These are phyloP conservation scores for Deilephila elpenor DNA, from an alignment of 2,888 invertebrate species.

Conservation along the genomic window DNA sequence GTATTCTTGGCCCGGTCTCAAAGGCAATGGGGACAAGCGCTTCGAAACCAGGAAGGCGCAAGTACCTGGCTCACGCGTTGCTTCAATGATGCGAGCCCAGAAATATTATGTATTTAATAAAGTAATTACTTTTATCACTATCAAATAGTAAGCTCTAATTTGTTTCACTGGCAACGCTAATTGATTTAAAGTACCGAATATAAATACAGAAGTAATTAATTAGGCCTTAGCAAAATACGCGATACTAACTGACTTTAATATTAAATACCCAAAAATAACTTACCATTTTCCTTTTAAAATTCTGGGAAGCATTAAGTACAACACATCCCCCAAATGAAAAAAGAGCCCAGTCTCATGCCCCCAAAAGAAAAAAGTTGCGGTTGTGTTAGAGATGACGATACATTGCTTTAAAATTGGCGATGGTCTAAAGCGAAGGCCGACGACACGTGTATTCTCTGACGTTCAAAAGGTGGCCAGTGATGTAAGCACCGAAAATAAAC, in stretches of 20 bases:
- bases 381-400: slow-evolving; percentile 42
- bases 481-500: slow-evolving; percentile 71
- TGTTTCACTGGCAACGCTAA: neutral
- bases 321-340: neutral
- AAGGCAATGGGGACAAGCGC: slow-evolving; percentile 71
- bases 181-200: neutral
- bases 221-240: neutral
- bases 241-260: neutral
- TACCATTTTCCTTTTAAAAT: neutral
- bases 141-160: slow-evolving; percentile 13
- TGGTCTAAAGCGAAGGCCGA: slow-evolving; percentile 56
- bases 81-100: neutral
- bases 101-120: neutral
- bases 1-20: slow-evolving; percentile 76
- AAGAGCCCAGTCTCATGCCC: neutral
- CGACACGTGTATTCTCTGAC: slow-evolving; percentile 69
- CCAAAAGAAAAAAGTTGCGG: slow-evolving; percentile 15
- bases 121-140: neutral
- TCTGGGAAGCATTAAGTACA: neutral
- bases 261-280: neutral
- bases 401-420: slow-evolving; percentile 50
- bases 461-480: slow-evolving; percentile 67
- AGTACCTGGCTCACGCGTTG: slow-evolving; percentile 18
- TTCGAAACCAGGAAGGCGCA: slow-evolving; percentile 64
- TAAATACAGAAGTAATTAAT: neutral